Evolutionary conservation across 2,888 invertebrate species (phyloP).

Genomic region (Pachymerium ferrugineum): DNA sequence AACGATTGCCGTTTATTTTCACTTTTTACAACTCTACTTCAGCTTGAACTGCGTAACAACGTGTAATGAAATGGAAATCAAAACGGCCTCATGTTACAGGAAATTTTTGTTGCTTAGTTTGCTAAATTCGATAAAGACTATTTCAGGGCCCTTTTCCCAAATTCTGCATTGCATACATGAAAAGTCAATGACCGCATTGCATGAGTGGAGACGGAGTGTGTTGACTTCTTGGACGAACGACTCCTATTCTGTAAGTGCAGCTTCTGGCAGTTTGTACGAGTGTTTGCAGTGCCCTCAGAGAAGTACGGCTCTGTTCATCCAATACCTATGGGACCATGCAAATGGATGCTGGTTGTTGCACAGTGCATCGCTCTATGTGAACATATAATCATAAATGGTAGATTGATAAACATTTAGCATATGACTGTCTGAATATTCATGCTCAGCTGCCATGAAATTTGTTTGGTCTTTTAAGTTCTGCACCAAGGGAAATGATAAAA

Average conservation of each 20-base stretch:
- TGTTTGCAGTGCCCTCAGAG: constrained; percentile 16
- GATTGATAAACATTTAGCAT: neutral
- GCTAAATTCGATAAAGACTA: constrained; percentile 22
- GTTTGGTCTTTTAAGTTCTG: neutral
- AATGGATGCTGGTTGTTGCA: constrained; percentile 1
- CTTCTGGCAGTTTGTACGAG: constrained; percentile 22
- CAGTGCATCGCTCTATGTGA: neutral
- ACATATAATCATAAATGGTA: neutral
- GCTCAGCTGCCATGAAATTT: constrained; percentile 9
- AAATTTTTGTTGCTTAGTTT: constrained; percentile 27
- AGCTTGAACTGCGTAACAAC: constrained; percentile 10
- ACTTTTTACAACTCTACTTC: neutral
- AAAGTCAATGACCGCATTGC: constrained; percentile 21
- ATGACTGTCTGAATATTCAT: neutral
- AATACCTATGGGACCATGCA: neutral
- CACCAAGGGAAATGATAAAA: neutral
- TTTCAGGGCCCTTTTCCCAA: constrained; percentile 13
- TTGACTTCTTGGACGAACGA: constrained; percentile 24
- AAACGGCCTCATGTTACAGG: constrained; percentile 11
- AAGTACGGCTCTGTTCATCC: neutral
- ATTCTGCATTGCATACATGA: constrained; percentile 24
- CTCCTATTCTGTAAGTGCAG: constrained; percentile 15
- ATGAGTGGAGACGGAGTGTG: constrained; percentile 27
- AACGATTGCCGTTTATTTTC: neutral
- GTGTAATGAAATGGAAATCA: constrained; percentile 27